These are phyloP conservation scores for Ferrisia virgata DNA, from an alignment of 2,888 invertebrate species.

Conservation along the genomic window DNA sequence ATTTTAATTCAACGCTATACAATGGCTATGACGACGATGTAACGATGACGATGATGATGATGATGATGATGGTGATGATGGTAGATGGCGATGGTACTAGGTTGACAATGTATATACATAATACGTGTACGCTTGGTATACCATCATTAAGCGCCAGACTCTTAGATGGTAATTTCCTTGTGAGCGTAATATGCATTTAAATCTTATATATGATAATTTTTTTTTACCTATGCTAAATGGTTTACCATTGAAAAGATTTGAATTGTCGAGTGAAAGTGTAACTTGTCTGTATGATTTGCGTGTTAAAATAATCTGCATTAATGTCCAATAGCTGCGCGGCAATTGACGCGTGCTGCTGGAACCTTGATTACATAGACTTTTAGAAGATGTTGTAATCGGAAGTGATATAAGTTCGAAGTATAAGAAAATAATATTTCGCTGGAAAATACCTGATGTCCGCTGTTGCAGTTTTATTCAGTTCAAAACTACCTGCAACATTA, in stretches of 20 bases:
- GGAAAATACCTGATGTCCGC: no score
- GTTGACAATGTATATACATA: constrained; percentile 4
- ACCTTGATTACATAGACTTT: no score
- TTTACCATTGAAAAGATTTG: constrained; percentile 6
- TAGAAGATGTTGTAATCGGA: no score
- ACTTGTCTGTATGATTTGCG: background rate
- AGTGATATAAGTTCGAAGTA: no score
- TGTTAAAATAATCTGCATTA: background rate
- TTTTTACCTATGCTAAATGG: background rate
- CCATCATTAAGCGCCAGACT: background rate
- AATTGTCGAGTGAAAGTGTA: constrained; percentile 16
- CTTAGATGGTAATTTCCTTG: background rate
- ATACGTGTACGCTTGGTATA: background rate
- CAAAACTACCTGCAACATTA: no score
- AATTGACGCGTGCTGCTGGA: no score
- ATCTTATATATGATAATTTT: constrained; percentile 12
- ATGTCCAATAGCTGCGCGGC: no score
- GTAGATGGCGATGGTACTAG: background rate
- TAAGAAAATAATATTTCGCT: no score
- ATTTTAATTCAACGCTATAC: constrained; percentile 35
- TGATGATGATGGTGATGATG: background rate
- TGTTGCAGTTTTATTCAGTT: no score
- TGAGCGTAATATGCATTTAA: background rate
- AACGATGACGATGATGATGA: background rate
- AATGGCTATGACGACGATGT: background rate